Evolutionary conservation across 2,888 invertebrate species (phyloP), one percentile per base, ranked within the genome.

Genomic region (Rhamnusium bicolor): DNA sequence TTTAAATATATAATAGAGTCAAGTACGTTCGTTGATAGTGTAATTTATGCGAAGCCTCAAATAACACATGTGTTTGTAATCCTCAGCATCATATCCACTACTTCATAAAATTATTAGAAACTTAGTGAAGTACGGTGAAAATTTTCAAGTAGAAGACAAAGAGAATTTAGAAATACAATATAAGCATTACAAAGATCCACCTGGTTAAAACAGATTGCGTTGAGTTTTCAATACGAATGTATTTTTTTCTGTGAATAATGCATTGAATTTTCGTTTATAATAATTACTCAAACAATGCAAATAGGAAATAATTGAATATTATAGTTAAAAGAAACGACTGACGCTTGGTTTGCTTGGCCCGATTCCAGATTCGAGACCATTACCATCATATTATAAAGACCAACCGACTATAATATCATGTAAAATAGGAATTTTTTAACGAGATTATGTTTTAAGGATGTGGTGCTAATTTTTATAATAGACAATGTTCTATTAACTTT

Each of bases 321-420:
- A 54, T 21, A 12, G 54, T 54, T n/a, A 54, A 54, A 54, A 54
- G n/a, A 24, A n/a, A 54, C n/a, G 24, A 21, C 24, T 24, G 24
- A 21, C 24, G 24, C 54, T n/a, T 54, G 54, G 24, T 21, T 21
- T 54, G n/a, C n/a, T 24, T 54, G 54, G 54, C 54, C 21, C 4
- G 19, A 54, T 54, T 54, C 54, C 54, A 54, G 54, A 54, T 21
- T 21, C 6, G n/a, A 54, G 24, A 21, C n/a, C 12, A 54, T 54
- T 54, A 54, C 54, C 21, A 21, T 21, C 19, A 54, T 21, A 54
- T 54, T 54, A 54, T 19, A 54, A n/a, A 54, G 54, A 24, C n/a
- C 21, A 54, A 54, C n/a, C 24, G 21, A 54, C 21, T 54, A n/a
- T 24, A 54, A 54, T 54, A 40, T 12, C 12, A n/a, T 14, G 40